Evolutionary conservation across 2,888 invertebrate species (phyloP).

Genomic region (Dryocosmus kuriphilus): DNA sequence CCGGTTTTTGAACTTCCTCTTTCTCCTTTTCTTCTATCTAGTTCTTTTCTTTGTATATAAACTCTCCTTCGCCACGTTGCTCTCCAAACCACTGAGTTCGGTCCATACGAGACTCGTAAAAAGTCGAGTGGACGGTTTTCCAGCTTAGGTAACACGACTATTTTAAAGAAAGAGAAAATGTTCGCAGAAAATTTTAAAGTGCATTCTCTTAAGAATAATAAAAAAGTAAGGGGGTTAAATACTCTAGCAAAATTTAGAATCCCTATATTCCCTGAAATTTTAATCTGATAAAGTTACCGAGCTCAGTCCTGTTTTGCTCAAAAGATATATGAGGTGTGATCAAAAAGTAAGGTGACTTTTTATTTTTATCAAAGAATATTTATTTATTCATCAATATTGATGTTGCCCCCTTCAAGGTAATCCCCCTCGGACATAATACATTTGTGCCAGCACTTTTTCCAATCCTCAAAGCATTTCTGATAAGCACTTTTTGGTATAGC

Average conservation of each 20-base stretch:
- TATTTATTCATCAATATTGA: too few species aligned
- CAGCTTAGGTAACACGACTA: not conserved
- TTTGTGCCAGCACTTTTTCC: too few species aligned
- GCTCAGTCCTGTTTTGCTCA: too few species aligned
- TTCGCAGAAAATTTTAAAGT: not conserved
- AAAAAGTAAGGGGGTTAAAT: too few species aligned
- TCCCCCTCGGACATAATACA: too few species aligned
- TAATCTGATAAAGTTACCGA: too few species aligned
- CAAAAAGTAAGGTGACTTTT: too few species aligned
- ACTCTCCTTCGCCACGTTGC: not conserved
- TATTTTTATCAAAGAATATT: too few species aligned
- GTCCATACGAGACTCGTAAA: not conserved
- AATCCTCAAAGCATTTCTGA: too few species aligned
- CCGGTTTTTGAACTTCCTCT: slow-evolving; percentile 44
- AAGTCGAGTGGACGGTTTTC: not conserved
- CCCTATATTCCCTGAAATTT: not conserved
- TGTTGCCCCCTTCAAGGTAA: too few species aligned
- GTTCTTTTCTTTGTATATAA: not conserved
- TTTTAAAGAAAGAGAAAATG: not conserved
- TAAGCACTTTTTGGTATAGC: too few species aligned
- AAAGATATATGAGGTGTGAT: too few species aligned
- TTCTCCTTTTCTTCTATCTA: slow-evolving; percentile 32
- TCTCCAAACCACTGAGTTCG: not conserved
- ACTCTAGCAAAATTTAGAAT: not conserved
- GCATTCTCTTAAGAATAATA: not conserved